These are phyloP conservation scores for Trinectes maculatus DNA, from an alignment of 2,113 vertebrate genomes.

Conservation along the genomic window DNA sequence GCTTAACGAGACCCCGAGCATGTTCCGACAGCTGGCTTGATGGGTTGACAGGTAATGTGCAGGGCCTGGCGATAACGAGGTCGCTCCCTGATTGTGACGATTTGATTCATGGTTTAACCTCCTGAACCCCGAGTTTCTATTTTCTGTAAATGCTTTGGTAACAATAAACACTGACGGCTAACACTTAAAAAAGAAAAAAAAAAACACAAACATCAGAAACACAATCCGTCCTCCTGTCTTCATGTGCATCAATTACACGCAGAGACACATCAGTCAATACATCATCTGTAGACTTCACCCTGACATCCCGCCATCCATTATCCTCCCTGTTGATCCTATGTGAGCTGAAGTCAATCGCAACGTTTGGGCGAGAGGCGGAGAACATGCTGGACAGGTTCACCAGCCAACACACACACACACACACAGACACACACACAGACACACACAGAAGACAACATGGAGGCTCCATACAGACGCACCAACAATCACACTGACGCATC, in stretches of 20 bases:
- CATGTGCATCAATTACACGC: neutral
- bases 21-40: conserved; percentile 50
- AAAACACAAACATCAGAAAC: neutral
- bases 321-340: too few species aligned
- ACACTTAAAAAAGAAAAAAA: neutral
- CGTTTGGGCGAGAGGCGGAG: too few species aligned
- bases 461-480: too few species aligned
- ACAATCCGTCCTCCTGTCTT: neutral
- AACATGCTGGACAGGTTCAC: too few species aligned
- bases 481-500: too few species aligned
- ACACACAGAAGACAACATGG: too few species aligned
- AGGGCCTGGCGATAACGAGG: conserved; percentile 59
- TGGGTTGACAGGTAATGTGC: conserved; percentile 30
- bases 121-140: conserved; percentile 22
- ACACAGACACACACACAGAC: neutral
- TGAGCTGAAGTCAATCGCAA: too few species aligned
- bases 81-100: conserved; percentile 25
- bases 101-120: conserved; percentile 37
- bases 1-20: conserved; percentile 54
- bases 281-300: too few species aligned
- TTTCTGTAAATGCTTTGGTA: neutral
- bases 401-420: neutral
- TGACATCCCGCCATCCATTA: too few species aligned
- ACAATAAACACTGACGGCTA: neutral
- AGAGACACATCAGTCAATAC: too few species aligned